Conservation (phyloP, 2,888 invertebrate species). For the Epirrhoe tristata region DNA sequence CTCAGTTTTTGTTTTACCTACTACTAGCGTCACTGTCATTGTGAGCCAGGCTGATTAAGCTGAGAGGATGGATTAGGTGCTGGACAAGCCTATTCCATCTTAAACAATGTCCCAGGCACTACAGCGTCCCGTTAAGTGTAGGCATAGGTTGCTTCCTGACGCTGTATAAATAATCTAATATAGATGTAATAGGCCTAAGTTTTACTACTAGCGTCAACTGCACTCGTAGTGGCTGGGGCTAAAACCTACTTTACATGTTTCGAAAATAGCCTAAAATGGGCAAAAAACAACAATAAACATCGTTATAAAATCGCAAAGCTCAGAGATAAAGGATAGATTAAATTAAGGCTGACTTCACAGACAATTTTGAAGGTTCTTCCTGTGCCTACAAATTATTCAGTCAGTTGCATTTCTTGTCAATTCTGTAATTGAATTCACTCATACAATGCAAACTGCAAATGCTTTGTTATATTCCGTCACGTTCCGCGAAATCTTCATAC, state of each 20-base stretch:
- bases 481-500: slow-evolving; percentile 38
- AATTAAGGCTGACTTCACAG: neutral
- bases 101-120: no score
- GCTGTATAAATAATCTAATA: no score
- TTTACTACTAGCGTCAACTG: no score
- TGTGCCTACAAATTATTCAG: slow-evolving; percentile 11
- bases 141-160: no score
- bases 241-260: neutral
- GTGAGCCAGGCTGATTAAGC: no score
- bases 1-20: no score
- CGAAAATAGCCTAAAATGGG: neutral
- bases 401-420: slow-evolving; percentile 3
- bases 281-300: neutral
- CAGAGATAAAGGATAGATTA: neutral
- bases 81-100: no score
- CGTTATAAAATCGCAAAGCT: neutral
- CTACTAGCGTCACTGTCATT: no score
- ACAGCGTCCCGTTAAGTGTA: no score
- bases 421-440: slow-evolving; percentile 21
- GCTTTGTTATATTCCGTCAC: slow-evolving; percentile 38
- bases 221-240: neutral
- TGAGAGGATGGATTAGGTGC: no score
- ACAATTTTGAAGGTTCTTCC: neutral
- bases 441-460: slow-evolving; percentile 18
- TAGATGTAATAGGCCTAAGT: no score